phyloP scores from a whole-genome alignment of 2,888 invertebrate genomes.

The Cephus runcator region DNA sequence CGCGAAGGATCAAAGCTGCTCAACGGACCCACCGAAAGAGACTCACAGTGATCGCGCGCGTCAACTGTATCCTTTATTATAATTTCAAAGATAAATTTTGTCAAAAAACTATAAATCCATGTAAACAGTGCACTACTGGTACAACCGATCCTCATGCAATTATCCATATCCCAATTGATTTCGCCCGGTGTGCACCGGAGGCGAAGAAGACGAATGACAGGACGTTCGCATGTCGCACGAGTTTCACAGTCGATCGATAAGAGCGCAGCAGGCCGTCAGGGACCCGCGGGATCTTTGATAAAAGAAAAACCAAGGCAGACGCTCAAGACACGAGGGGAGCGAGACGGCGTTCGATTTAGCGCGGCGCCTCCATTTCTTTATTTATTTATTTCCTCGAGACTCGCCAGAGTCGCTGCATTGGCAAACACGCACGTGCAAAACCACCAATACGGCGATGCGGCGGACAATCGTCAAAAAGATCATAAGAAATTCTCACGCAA shows the following conservation, averaged over 20 bases:
- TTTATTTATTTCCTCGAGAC: background rate
- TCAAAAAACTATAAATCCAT: background rate
- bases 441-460: background rate
- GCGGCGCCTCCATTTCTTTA: background rate
- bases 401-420: background rate
- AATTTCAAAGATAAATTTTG: background rate
- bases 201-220: background rate
- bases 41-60: background rate
- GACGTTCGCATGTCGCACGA: background rate
- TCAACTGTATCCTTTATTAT: background rate
- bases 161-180: background rate
- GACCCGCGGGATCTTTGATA: background rate
- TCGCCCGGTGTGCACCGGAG: background rate
- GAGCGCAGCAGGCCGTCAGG: background rate
- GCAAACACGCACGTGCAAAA: background rate
- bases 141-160: background rate
- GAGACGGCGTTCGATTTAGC: background rate
- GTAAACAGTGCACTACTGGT: background rate
- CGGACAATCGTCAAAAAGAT: background rate
- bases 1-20: background rate
- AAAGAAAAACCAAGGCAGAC: background rate
- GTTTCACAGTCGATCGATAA: background rate
- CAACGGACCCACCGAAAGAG: background rate
- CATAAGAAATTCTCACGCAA: background rate
- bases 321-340: background rate